Conservation (phyloP, 2,113 vertebrate genomes). For the Beaufortia kweichowensis region DNA sequence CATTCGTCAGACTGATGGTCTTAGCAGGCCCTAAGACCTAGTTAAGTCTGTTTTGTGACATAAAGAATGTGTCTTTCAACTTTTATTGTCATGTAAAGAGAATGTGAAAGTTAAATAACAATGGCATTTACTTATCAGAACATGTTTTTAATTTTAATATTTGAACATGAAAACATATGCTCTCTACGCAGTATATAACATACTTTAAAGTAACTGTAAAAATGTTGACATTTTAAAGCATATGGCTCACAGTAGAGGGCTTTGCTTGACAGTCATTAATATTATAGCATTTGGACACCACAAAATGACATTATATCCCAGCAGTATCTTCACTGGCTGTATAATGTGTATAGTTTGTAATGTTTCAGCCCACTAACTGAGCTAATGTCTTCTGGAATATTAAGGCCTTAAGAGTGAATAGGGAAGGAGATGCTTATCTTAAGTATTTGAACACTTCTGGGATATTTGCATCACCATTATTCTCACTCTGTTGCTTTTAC, state of each 20-base stretch:
- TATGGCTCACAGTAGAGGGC: conserved; percentile 9
- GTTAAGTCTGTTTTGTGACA: conserved; percentile 30
- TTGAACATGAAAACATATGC: background rate
- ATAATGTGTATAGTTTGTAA: conserved; percentile 45
- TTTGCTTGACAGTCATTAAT: background rate
- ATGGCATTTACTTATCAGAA: background rate
- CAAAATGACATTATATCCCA: conserved; percentile 12
- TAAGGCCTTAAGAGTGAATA: conserved; percentile 31
- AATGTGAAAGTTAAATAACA: conserved; percentile 10
- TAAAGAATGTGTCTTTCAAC: conserved; percentile 11
- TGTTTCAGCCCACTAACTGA: conserved; percentile 55
- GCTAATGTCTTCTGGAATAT: conserved; percentile 46
- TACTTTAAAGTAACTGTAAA: background rate
- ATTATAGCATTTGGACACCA: conserved; percentile 19
- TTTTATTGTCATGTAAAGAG: background rate
- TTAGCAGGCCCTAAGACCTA: conserved; percentile 30
- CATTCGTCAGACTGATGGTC: conserved; percentile 34
- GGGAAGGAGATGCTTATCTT: conserved; percentile 28
- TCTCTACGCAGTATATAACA: no score
- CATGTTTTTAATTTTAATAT: background rate
- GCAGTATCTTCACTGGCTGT: conserved; percentile 15
- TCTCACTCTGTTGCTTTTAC: conserved; percentile 52
- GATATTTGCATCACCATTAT: conserved; percentile 41
- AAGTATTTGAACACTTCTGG: conserved; percentile 34
- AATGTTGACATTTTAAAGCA: background rate